Conservation (phyloP, 2,888 invertebrate genomes). For the Leptinotarsa tumamoca region DNA sequence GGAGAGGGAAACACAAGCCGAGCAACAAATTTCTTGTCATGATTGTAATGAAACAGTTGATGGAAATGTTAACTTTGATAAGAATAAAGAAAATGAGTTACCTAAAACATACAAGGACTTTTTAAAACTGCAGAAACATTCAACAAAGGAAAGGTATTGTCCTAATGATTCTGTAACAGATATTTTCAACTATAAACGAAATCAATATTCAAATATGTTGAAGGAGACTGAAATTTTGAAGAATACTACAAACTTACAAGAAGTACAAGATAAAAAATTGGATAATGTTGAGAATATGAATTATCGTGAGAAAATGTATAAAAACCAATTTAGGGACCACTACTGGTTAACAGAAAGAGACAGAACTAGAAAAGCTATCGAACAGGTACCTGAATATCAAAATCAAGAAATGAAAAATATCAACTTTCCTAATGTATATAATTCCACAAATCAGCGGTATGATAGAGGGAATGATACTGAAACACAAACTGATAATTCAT, state of each 20-base stretch:
- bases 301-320: background rate
- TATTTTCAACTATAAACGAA: constrained; percentile 56
- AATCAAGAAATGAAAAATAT: background rate
- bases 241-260: background rate
- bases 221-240: background rate
- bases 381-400: background rate
- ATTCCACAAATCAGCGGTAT: too few species aligned
- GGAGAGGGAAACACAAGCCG: background rate
- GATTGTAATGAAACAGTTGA: background rate
- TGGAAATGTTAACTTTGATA: background rate
- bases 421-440: background rate
- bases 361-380: background rate
- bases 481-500: constrained; percentile 38
- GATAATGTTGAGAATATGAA: constrained; percentile 9
- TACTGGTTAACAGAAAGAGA: background rate
- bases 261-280: constrained; percentile 16
- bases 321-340: too few species aligned
- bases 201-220: background rate
- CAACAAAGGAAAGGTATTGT: constrained; percentile 34
- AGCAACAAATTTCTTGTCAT: background rate
- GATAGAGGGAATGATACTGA: constrained; percentile 36
- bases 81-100: constrained; percentile 40
- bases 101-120: constrained; percentile 55
- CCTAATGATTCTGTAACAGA: constrained; percentile 53
- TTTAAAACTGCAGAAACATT: constrained; percentile 46